These are phyloP conservation scores for Geodia barretti DNA, from an alignment of 37 sponge, comb jelly and placozoan genomes.

Conservation along the genomic window DNA sequence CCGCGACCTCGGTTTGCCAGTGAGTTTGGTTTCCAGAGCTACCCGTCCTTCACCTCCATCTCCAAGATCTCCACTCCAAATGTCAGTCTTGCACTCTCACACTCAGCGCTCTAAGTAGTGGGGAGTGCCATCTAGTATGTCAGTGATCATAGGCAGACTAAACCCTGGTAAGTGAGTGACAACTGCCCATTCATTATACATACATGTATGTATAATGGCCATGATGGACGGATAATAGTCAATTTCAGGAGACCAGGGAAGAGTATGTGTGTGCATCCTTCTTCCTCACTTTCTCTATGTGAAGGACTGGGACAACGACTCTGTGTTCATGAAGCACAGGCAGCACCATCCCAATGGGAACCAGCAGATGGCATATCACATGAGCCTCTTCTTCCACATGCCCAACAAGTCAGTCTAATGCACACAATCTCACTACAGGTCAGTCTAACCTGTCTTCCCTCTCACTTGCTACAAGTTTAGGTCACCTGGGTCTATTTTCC, in stretches of 20 bases:
- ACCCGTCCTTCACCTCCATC: constrained; percentile 81
- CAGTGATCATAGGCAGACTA: no score
- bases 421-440: no score
- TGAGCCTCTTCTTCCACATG: constrained; percentile 58
- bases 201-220: no score
- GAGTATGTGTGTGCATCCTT: not conserved
- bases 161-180: no score
- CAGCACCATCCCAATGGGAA: constrained; percentile 95
- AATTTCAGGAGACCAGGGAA: no score
- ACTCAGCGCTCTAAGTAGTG: not conserved
- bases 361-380: constrained; percentile 55
- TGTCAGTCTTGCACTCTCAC: constrained; percentile 29
- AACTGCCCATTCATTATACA: no score
- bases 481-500: no score
- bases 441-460: no score
- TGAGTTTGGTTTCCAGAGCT: constrained; percentile 96
- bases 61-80: constrained; percentile 28
- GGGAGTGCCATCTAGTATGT: no score
- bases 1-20: constrained; percentile 94
- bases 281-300: constrained; percentile 5
- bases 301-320: constrained; percentile 83
- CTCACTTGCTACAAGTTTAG: no score
- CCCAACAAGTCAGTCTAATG: constrained; percentile 79
- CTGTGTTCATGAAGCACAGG: constrained; percentile 83
- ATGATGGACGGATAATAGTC: no score